Percentiles rank a stretch among this genome's conserved stretches.
Evolutionary conservation across 2,888 invertebrate genomes (phyloP).

Genomic region (Heteropelma amictum): DNA sequence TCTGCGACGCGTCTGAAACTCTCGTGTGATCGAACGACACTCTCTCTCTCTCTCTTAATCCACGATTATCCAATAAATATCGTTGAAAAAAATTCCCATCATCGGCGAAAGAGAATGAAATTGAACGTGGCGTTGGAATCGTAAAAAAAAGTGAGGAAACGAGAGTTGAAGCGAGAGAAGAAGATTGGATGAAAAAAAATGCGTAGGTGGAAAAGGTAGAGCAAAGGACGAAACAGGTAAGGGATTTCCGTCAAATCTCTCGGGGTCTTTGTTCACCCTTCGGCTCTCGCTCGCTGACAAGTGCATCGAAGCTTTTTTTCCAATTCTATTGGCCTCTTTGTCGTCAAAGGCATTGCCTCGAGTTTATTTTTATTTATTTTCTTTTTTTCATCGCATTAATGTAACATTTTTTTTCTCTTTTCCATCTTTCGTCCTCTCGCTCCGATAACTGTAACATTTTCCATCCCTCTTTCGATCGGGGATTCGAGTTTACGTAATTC

Average conservation of each 20-base stretch:
- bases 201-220: constrained; percentile 39
- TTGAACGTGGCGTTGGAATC: constrained; percentile 8
- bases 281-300: constrained; percentile 57
- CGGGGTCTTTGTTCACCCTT: constrained; percentile 43
- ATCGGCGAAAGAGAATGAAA: constrained; percentile 17
- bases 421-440: constrained; percentile 36
- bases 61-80: constrained; percentile 58
- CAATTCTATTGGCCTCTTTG: constrained; percentile 47
- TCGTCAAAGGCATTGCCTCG: constrained; percentile 53
- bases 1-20: constrained; percentile 42
- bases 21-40: constrained; percentile 22
- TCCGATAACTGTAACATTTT: constrained; percentile 40
- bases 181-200: not conserved
- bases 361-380: constrained; percentile 19
- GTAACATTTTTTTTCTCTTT: constrained; percentile 14
- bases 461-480: not conserved
- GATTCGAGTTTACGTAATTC: constrained; percentile 38
- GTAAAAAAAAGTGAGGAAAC: constrained; percentile 2
- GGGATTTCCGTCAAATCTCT: constrained; percentile 60
- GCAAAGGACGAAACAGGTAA: constrained; percentile 53
- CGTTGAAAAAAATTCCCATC: constrained; percentile 37
- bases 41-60: constrained; percentile 38
- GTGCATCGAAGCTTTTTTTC: constrained; percentile 55
- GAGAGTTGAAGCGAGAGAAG: not conserved
- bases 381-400: constrained; percentile 42